Evolutionary conservation across 1,140 invertebrate genomes (phyloP).

Genomic region (Solenopsis fugax): DNA sequence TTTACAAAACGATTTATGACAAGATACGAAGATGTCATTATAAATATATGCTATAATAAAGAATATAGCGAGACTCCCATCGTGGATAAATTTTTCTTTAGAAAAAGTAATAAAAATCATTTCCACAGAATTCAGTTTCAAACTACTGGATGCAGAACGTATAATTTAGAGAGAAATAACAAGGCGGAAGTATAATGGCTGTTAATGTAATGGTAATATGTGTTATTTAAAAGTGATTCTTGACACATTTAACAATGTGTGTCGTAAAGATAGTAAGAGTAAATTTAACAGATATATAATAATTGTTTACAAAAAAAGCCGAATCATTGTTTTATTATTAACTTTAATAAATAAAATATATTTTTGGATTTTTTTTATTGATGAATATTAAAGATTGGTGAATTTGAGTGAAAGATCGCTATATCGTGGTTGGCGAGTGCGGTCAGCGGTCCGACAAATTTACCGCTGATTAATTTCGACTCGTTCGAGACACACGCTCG

Average conservation of each 20-base stretch:
- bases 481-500: conserved; percentile 29
- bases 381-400: conserved; percentile 3
- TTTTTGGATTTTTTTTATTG: neutral
- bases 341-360: neutral
- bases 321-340: neutral
- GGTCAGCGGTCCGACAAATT: conserved; percentile 52
- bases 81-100: neutral
- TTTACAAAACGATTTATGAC: conserved; percentile 5
- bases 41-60: neutral
- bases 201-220: neutral
- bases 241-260: neutral
- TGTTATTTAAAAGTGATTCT: conserved; percentile 28
- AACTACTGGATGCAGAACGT: neutral
- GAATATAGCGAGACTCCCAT: neutral
- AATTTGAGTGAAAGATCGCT: conserved; percentile 42
- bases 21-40: neutral
- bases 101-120: neutral
- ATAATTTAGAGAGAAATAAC: conserved; percentile 35
- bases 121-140: conserved; percentile 5
- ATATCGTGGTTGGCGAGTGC: neutral
- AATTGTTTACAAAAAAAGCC: neutral
- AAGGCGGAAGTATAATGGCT: neutral
- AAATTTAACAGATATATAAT: neutral
- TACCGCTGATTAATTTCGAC: conserved; percentile 73
- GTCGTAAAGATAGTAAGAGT: neutral